A percentile compares a stretch with the other conserved stretches of the same genome.
These are phyloP conservation scores for Moxostoma hubbsi DNA, from an alignment of 2,797 vertebrate genomes.

Conservation along the genomic window DNA sequence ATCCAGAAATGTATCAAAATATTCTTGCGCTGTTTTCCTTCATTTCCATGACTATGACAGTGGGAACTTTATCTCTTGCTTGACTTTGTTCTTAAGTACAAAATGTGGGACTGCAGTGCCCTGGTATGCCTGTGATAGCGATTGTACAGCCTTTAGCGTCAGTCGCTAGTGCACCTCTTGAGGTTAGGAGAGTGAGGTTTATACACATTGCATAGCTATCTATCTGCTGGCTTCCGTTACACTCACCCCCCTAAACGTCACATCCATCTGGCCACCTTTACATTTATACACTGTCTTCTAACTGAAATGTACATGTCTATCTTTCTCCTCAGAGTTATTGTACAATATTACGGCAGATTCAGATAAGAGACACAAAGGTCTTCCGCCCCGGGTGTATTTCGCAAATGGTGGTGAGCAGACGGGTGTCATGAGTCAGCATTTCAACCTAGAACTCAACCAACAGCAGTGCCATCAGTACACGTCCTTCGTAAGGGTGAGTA, in stretches of 20 bases:
- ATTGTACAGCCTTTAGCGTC: background rate
- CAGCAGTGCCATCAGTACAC: slow-evolving; percentile 85
- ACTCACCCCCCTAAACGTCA: too few species aligned
- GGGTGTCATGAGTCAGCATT: slow-evolving; percentile 81
- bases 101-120: too few species aligned
- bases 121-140: slow-evolving; percentile 14
- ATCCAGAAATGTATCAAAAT: background rate
- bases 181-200: too few species aligned
- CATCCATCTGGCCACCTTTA: too few species aligned
- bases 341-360: slow-evolving; percentile 93
- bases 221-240: too few species aligned
- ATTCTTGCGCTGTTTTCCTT: slow-evolving; percentile 18
- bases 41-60: slow-evolving; percentile 16
- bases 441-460: slow-evolving; percentile 81
- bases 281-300: slow-evolving; percentile 1
- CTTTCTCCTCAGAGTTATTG: slow-evolving; percentile 79
- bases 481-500: slow-evolving; percentile 90
- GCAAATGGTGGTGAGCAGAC: slow-evolving; percentile 83
- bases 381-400: slow-evolving; percentile 88
- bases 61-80: slow-evolving; percentile 19
- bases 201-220: too few species aligned
- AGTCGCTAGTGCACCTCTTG: too few species aligned
- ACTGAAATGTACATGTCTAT: slow-evolving; percentile 2
- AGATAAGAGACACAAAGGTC: slow-evolving; percentile 87
- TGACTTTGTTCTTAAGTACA: slow-evolving; percentile 3